Conservation (phyloP, 2,113 vertebrate genomes). For the Odocoileus virginianus region DNA sequence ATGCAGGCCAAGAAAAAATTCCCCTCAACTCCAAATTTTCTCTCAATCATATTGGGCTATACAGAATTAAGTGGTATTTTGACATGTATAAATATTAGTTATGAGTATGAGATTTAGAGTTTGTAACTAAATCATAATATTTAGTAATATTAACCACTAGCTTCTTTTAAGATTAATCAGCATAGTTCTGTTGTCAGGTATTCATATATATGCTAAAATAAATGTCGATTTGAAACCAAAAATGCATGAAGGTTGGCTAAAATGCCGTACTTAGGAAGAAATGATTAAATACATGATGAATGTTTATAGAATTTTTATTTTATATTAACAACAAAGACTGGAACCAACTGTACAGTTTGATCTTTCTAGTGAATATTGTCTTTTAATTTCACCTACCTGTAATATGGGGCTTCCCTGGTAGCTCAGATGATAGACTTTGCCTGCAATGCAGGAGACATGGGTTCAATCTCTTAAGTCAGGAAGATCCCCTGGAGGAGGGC, state of each 20-base stretch:
- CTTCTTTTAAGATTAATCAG: not conserved
- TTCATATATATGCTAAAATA: not conserved
- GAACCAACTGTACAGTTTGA: not conserved
- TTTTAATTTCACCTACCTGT: not conserved
- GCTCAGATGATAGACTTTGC: not conserved
- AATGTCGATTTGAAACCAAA: not conserved
- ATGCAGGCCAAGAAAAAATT: not conserved
- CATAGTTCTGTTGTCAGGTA: not conserved
- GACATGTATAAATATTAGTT: not conserved
- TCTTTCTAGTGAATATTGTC: not conserved
- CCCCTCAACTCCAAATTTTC: not conserved
- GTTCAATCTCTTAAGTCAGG: rapidly evolving
- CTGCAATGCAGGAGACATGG: not conserved
- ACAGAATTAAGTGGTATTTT: not conserved
- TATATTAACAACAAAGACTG: not conserved
- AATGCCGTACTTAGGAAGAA: not conserved
- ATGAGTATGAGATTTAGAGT: not conserved
- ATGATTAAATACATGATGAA: not conserved
- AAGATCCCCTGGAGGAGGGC: not conserved
- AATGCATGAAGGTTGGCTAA: not conserved
- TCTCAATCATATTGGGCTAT: not conserved
- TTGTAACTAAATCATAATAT: not conserved
- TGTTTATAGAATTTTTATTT: not conserved
- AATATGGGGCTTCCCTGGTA: not conserved
- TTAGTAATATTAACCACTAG: not conserved